A percentile compares a stretch with the other conserved stretches of the same genome.
phyloP scores from a whole-genome alignment of 2,888 invertebrate genomes.

The Ashinkailepas kermadecensis region DNA sequence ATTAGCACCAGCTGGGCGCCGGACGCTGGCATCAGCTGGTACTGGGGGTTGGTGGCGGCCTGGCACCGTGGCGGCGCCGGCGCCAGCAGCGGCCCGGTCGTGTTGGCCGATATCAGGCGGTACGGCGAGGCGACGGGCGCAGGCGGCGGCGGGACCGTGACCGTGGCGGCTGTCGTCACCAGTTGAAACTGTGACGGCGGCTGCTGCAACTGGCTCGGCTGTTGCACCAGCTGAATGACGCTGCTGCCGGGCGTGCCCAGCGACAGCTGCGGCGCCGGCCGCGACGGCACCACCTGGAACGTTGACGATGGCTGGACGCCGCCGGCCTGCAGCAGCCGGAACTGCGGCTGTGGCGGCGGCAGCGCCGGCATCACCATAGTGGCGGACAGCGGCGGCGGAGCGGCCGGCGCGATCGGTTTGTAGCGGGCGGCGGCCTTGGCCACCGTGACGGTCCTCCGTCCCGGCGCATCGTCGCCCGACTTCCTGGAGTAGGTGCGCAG shows the following conservation, averaged over 20 bases:
- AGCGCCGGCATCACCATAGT: neutral
- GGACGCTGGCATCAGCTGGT: neutral
- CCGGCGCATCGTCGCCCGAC: neutral
- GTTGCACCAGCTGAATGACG: neutral
- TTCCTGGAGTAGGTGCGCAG: conserved; percentile 2
- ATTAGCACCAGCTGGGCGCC: neutral
- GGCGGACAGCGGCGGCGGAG: neutral
- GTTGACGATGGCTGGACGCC: neutral
- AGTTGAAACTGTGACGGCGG: neutral
- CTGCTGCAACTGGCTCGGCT: neutral
- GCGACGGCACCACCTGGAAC: neutral
- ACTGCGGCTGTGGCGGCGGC: neutral
- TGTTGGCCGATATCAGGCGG: neutral
- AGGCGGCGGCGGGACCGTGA: neutral
- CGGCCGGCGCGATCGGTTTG: conserved; percentile 17
- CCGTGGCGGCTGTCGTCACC: neutral
- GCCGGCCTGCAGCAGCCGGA: neutral
- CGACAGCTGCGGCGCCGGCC: neutral
- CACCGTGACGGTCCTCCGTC: neutral
- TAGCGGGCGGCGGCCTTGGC: neutral
- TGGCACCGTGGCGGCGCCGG: neutral
- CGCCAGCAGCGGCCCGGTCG: neutral
- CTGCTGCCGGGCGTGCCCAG: neutral
- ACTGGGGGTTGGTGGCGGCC: neutral
- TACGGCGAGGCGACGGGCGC: neutral